phyloP scores from a whole-genome alignment of 2,888 invertebrate species.

The Chorisops tibialis region DNA sequence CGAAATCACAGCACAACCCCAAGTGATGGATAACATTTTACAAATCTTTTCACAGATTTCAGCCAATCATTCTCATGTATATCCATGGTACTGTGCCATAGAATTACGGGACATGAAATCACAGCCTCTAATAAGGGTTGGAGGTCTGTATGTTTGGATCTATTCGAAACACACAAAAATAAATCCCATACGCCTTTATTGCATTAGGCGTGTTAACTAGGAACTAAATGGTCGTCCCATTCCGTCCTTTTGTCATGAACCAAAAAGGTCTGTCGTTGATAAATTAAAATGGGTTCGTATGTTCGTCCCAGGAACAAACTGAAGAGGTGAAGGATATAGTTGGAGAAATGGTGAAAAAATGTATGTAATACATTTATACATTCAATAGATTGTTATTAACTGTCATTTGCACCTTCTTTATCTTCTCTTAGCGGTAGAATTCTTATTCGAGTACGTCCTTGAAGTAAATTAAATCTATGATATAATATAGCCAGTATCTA shows the following conservation, averaged over 20 bases:
- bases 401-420: neutral
- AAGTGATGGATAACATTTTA: constrained; percentile 8
- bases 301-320: no score
- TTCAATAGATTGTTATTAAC: neutral
- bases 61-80: neutral
- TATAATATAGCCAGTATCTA: no score
- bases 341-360: neutral
- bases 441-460: no score
- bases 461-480: no score
- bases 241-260: neutral
- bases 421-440: neutral
- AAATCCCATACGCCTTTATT: constrained; percentile 12
- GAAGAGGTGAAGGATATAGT: no score
- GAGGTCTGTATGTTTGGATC: neutral
- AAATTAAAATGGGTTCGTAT: constrained; percentile 2
- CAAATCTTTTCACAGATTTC: constrained; percentile 1
- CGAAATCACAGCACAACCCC: neutral
- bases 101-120: neutral
- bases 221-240: constrained; percentile 11
- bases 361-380: neutral
- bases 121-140: neutral
- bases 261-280: constrained; percentile 4
- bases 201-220: constrained; percentile 18
- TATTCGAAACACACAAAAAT: neutral
- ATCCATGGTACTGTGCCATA: neutral